Conservation (phyloP, 1,140 invertebrate species). For the Gryllus bimaculatus region DNA sequence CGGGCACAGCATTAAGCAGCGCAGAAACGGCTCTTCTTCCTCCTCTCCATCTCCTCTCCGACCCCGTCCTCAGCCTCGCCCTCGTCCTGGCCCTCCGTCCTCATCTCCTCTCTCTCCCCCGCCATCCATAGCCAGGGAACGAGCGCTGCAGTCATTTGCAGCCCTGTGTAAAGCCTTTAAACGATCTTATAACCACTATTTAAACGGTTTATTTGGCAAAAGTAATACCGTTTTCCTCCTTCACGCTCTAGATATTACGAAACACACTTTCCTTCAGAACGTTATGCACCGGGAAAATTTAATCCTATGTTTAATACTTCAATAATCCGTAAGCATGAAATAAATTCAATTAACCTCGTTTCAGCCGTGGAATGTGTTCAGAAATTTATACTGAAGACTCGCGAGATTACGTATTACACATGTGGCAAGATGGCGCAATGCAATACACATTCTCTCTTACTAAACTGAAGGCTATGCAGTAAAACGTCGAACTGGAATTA, state of each 20-base stretch:
- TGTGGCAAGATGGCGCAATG: too few species aligned
- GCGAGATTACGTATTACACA: too few species aligned
- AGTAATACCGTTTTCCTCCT: neutral
- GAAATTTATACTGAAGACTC: too few species aligned
- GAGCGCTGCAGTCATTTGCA: neutral
- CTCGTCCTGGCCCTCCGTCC: neutral
- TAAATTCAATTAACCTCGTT: neutral
- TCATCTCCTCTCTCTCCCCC: neutral
- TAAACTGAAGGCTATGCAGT: too few species aligned
- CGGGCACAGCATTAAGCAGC: neutral
- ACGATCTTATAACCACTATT: constrained; percentile 1
- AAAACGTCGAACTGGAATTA: too few species aligned
- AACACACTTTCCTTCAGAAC: neutral
- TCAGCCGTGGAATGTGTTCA: neutral
- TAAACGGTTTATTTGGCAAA: constrained; percentile 1
- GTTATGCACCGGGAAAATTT: neutral
- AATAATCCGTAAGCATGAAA: neutral
- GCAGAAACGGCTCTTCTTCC: neutral
- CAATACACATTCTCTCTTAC: too few species aligned
- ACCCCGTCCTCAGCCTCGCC: neutral
- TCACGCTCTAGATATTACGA: neutral
- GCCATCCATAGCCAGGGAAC: neutral
- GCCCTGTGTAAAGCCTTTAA: neutral
- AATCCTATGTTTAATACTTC: neutral
- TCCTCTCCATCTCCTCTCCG: neutral